These are phyloP conservation scores for Brachionus plicatilis DNA, from an alignment of 1,140 invertebrate genomes.

Conservation along the genomic window DNA sequence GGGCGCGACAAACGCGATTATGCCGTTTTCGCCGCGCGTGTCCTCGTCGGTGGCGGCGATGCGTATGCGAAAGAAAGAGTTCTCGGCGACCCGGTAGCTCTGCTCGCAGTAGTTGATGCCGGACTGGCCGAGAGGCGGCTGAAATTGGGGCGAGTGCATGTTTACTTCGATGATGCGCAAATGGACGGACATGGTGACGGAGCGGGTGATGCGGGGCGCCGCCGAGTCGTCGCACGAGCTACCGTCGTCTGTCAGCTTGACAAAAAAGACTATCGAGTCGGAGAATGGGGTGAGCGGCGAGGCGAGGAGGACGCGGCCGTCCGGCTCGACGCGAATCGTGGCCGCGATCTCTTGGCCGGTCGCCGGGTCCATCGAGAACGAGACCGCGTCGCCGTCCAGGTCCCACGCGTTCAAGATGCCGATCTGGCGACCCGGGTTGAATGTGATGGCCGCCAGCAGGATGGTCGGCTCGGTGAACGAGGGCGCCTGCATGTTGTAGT, in stretches of 20 bases:
- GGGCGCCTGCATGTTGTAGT: slow-evolving; percentile 16
- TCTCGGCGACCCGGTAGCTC: not conserved
- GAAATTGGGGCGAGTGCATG: slow-evolving; percentile 27
- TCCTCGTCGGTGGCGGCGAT: slow-evolving; percentile 10
- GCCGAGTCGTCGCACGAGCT: not conserved
- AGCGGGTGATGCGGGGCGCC: not conserved
- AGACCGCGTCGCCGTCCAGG: slow-evolving; percentile 4
- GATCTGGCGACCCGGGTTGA: not conserved
- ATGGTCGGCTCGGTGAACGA: not conserved
- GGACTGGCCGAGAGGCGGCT: not conserved
- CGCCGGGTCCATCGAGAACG: not conserved
- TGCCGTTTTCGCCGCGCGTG: slow-evolving; percentile 15
- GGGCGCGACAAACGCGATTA: not conserved
- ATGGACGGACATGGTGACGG: not conserved
- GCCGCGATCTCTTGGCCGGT: not conserved
- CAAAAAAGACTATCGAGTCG: not conserved
- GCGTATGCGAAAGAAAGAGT: not conserved
- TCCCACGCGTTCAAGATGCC: slow-evolving; percentile 29
- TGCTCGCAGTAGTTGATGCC: slow-evolving; percentile 28
- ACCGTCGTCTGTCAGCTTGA: slow-evolving; percentile 12
- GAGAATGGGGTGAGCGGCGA: not conserved
- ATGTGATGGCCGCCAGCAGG: not conserved
- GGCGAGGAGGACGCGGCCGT: not conserved
- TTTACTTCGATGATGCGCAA: slow-evolving; percentile 27
- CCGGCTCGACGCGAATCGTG: not conserved